Evolutionary conservation across 2,888 invertebrate species (phyloP).

Genomic region (Hipparchia sbordonii): DNA sequence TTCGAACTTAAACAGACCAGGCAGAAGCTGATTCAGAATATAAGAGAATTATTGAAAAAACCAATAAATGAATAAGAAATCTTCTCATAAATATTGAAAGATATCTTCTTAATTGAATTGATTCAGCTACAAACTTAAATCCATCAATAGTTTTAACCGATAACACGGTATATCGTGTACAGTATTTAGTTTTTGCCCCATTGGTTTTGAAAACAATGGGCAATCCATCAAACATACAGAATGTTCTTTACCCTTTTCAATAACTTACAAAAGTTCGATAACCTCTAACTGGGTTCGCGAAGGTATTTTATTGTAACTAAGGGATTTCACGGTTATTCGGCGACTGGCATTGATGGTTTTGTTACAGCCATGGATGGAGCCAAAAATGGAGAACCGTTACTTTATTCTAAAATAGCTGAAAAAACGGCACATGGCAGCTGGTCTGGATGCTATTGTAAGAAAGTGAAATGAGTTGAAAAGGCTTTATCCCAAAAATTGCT

Average conservation of each 20-base stretch:
- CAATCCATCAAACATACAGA: conserved; percentile 10
- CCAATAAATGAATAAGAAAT: no score
- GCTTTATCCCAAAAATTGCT: conserved; percentile 3
- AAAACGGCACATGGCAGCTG: conserved; percentile 13
- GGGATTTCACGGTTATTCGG: conserved; percentile 28
- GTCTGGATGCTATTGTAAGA: background rate
- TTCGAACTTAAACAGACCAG: no score
- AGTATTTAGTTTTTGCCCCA: conserved; percentile 2
- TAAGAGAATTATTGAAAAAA: no score
- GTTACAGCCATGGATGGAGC: conserved; percentile 1
- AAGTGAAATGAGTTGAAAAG: conserved; percentile 14
- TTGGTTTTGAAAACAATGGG: conserved; percentile 19
- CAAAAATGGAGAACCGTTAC: background rate
- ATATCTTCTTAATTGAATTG: background rate
- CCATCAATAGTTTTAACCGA: background rate
- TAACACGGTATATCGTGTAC: background rate
- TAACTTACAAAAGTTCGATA: conserved; percentile 22
- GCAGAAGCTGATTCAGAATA: no score
- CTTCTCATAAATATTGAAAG: no score
- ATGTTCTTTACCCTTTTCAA: conserved; percentile 13
- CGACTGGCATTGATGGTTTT: conserved; percentile 22
- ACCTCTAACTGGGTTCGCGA: conserved; percentile 22
- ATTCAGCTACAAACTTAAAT: background rate
- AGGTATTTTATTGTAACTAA: conserved; percentile 23
- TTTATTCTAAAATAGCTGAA: background rate